Percentiles rank a stretch among this genome's conserved stretches.
Conservation (phyloP, 2,888 invertebrate genomes). For the Dyspetes luteomarginatus region DNA sequence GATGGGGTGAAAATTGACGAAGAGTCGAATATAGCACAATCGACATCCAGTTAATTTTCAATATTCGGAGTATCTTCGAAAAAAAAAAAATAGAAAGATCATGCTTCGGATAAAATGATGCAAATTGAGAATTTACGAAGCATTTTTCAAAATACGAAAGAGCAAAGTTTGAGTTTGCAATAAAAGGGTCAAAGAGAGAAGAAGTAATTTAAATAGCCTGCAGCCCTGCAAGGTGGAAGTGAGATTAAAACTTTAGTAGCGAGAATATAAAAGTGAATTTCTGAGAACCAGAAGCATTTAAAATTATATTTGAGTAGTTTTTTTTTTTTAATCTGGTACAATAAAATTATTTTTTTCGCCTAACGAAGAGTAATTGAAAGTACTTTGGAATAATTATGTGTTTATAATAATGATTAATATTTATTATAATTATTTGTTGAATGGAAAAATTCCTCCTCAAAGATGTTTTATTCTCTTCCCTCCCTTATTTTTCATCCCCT, state of each 20-base stretch:
- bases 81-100: neutral
- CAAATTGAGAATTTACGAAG: conserved; percentile 5
- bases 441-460: too few relatives aligned
- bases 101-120: neutral
- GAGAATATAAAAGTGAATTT: neutral
- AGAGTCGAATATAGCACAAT: conserved; percentile 8
- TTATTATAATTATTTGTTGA: too few relatives aligned
- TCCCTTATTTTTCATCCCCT: too few relatives aligned
- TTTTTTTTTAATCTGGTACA: too few relatives aligned
- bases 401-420: too few relatives aligned
- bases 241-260: too few relatives aligned
- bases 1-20: conserved; percentile 48
- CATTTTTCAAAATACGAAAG: neutral
- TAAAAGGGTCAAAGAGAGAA: neutral
- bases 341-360: too few relatives aligned
- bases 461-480: too few relatives aligned
- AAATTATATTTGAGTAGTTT: neutral
- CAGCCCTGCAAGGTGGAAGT: neutral
- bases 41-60: conserved; percentile 9
- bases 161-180: neutral
- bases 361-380: too few relatives aligned
- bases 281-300: neutral
- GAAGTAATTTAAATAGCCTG: neutral
- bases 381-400: too few relatives aligned
- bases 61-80: neutral